Conservation (phyloP, 2,888 invertebrate species). For the Zootermopsis nevadensis region DNA sequence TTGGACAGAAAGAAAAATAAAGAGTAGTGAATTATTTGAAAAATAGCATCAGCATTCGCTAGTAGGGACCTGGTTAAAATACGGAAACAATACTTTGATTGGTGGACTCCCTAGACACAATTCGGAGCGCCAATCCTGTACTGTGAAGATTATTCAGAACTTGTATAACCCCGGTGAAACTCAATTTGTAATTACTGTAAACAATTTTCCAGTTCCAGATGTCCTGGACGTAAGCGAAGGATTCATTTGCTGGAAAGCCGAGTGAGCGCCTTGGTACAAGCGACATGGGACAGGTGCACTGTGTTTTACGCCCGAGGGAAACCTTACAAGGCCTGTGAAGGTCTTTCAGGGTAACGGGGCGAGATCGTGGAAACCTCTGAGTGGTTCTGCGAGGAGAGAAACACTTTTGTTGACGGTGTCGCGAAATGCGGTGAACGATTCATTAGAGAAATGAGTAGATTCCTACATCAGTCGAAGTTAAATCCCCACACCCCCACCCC, state of each 20-base stretch:
- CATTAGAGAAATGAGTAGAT: conserved; percentile 42
- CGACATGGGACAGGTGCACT: background rate
- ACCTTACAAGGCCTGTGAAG: conserved; percentile 18
- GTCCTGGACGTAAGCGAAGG: background rate
- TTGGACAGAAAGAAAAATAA: too few relatives aligned
- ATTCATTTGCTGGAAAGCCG: conserved; percentile 10
- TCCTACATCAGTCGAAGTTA: conserved; percentile 27
- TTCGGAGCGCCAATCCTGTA: too few relatives aligned
- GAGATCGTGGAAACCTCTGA: background rate
- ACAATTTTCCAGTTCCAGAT: background rate
- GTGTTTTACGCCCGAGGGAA: conserved; percentile 19
- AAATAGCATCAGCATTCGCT: too few relatives aligned
- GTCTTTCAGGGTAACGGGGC: background rate
- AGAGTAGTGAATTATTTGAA: too few relatives aligned
- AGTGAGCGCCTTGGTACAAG: background rate
- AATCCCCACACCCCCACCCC: background rate
- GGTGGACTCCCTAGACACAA: too few relatives aligned
- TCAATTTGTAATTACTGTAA: background rate
- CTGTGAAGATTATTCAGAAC: too few relatives aligned
- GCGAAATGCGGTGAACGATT: conserved; percentile 31
- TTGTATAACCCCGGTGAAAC: background rate
- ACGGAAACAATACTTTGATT: too few relatives aligned
- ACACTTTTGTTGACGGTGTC: background rate
- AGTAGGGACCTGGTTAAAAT: too few relatives aligned
- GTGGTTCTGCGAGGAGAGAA: background rate